These are phyloP conservation scores for Syngnathus floridae DNA, from an alignment of 2,113 vertebrate species.

Conservation along the genomic window DNA sequence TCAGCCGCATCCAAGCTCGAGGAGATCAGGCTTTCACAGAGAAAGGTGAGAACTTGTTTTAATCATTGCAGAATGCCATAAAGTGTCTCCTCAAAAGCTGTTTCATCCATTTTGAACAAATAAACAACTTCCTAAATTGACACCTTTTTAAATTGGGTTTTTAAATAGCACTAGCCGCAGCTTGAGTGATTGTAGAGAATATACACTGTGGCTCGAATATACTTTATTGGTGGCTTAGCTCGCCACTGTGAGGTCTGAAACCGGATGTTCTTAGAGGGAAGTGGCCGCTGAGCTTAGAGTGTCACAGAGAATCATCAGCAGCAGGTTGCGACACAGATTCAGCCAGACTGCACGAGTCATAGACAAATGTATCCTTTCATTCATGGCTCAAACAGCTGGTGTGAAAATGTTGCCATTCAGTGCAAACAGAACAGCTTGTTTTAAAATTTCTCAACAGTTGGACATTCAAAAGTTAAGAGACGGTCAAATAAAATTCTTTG, in stretches of 20 bases:
- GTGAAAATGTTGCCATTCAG: background rate
- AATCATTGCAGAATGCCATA: background rate
- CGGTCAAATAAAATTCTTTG: too few species aligned
- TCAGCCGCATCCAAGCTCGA: conserved; percentile 91
- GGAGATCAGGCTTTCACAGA: conserved; percentile 98
- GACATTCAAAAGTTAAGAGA: background rate
- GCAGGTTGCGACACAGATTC: background rate
- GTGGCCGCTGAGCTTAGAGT: background rate
- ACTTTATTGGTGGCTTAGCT: background rate
- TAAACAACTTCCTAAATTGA: too few species aligned
- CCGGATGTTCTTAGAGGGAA: background rate
- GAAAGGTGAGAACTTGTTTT: conserved; percentile 78
- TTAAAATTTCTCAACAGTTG: too few species aligned
- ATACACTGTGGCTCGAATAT: background rate
- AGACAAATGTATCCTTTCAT: background rate
- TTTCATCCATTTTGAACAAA: background rate
- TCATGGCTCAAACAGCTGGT: background rate
- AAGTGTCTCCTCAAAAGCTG: background rate
- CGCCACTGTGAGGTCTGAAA: background rate
- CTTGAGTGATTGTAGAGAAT: background rate
- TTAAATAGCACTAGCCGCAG: background rate
- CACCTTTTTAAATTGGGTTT: background rate
- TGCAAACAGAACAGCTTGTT: too few species aligned
- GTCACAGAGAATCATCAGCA: background rate
- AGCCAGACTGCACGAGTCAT: background rate